Percentiles rank a stretch among this genome's conserved stretches.
Conservation (phyloP, 2,888 invertebrate genomes). For the Andrena flavipes region DNA sequence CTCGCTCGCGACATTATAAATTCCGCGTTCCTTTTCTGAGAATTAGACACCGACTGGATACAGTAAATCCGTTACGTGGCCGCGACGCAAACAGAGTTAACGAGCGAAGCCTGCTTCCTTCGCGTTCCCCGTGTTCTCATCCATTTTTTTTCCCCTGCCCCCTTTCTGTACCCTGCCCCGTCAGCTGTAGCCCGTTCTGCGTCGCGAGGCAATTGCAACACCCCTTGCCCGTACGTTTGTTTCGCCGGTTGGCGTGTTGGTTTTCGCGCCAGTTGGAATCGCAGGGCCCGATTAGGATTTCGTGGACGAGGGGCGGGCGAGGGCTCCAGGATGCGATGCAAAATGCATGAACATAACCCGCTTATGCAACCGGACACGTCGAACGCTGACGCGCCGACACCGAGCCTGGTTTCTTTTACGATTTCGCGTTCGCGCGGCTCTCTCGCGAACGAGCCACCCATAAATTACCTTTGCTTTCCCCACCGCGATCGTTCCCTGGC, state of each 20-base stretch:
- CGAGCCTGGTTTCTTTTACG: constrained; percentile 30
- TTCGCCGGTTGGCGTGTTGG: background rate
- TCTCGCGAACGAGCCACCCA: constrained; percentile 22
- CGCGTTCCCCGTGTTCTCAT: constrained; percentile 4
- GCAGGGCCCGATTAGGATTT: constrained; percentile 34
- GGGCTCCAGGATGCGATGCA: constrained; percentile 32
- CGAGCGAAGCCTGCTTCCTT: constrained; percentile 27
- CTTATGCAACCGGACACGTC: constrained; percentile 37
- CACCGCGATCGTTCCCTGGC: background rate
- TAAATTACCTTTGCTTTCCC: constrained; percentile 34
- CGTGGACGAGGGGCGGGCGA: background rate
- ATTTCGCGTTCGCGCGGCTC: constrained; percentile 29
- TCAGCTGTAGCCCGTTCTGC: background rate
- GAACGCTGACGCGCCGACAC: constrained; percentile 20
- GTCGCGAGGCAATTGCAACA: constrained; percentile 16
- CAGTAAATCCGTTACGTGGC: constrained; percentile 54
- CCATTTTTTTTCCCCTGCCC: background rate
- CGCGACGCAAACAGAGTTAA: constrained; percentile 37
- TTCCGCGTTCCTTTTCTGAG: constrained; percentile 44
- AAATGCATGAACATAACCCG: constrained; percentile 42
- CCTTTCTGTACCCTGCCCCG: background rate
- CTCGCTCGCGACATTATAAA: constrained; percentile 41
- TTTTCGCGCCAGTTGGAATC: background rate
- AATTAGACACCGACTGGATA: constrained; percentile 45
- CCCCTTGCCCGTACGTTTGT: background rate